Conservation (phyloP, 2,888 invertebrate genomes). For the Prenolepis imparis region DNA sequence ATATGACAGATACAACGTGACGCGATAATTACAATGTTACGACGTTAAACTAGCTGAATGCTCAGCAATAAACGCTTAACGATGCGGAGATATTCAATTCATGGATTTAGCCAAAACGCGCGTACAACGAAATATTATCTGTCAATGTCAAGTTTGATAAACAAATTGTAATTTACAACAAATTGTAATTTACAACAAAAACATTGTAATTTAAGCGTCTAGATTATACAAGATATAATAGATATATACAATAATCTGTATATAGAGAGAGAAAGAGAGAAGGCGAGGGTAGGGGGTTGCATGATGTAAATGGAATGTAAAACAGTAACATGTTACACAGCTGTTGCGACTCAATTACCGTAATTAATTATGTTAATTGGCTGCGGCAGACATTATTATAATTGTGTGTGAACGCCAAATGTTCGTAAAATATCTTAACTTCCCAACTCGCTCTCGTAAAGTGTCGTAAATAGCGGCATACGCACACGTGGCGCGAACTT, state of each 20-base stretch:
- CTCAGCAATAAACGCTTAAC: slow-evolving; percentile 30
- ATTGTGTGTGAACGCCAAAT: slow-evolving; percentile 24
- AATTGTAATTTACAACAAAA: too few species aligned
- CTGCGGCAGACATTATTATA: not conserved
- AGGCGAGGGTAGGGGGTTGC: too few species aligned
- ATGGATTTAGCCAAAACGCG: not conserved
- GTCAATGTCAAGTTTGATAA: not conserved
- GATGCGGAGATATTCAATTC: slow-evolving; percentile 26
- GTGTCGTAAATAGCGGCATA: slow-evolving; percentile 17
- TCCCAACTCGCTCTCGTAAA: slow-evolving; percentile 26
- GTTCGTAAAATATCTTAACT: slow-evolving; percentile 19
- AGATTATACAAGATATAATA: not conserved
- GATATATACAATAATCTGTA: not conserved
- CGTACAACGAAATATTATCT: not conserved
- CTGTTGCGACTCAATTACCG: slow-evolving; percentile 25
- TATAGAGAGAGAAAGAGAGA: not conserved
- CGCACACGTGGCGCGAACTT: slow-evolving; percentile 22
- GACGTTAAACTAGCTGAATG: slow-evolving; percentile 9
- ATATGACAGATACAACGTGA: not conserved
- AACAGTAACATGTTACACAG: not conserved
- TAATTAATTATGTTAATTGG: slow-evolving; percentile 47
- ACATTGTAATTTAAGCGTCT: slow-evolving; percentile 1
- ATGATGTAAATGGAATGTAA: not conserved
- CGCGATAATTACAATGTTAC: slow-evolving; percentile 38
- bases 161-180: too few species aligned